Evolutionary conservation across 2,797 vertebrate genomes (phyloP), one percentile per base, ranked within the genome.

Genomic region (Enteromius afrohamiltoni): DNA sequence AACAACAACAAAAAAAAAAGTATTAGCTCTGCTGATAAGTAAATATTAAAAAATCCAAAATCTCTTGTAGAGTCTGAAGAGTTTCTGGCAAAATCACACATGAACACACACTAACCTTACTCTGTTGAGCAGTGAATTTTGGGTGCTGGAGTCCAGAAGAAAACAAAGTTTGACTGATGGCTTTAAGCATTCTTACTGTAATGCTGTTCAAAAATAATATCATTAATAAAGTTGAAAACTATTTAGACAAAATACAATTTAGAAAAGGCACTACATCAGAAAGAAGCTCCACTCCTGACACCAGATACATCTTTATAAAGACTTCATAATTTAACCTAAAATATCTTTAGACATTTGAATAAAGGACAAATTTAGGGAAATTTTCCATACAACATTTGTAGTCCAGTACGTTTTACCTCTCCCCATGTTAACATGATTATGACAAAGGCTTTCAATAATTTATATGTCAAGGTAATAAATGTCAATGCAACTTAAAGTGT

Each of bases 141-240:
- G 94, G 94, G 65, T 82, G 79, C 80, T 95, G 89, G 11, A 92
- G 83, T 29, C 92, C 93, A 3, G 81, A 78, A 0, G 93, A 94
- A 87, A 95, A 95, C 7, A 95, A 79, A 42, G 26, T 85, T 84
- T 94, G 92, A 40, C 92, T 89, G 23, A 93, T 4, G 34, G 92
- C 77, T 87, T 93, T 95, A 26, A 95, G 71, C 95, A 95, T 95
- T 65, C 77, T 65, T 21, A n/a, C 65, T 83, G 37, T 14, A 60
- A 60, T n/a, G 26, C 29, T 74, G 31, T 31, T 5, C 3, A 68
- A 42, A 49, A 40, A 40, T 9, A 40, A 40, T 7, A 37, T 34
- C 31, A 34, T 37, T 21, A n/a, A 60, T 34, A 81, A 2, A 62
- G 31, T 58, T 62, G 29, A 21, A 73, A 17, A 23, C 10, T 26